phyloP scores from a whole-genome alignment of 2,113 vertebrate species.

The Microtus montanus region DNA sequence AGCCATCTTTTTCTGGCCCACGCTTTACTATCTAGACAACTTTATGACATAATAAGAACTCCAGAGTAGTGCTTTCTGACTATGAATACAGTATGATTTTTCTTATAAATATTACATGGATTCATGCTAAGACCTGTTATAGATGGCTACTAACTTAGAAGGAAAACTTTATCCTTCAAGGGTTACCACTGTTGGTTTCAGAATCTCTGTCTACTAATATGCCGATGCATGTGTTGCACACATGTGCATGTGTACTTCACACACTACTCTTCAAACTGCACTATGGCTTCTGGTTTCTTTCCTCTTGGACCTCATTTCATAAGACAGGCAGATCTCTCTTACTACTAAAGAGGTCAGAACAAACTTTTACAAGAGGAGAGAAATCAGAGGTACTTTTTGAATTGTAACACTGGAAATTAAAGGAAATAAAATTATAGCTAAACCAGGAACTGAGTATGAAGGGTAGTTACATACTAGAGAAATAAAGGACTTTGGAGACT shows the following conservation, averaged over 20 bases:
- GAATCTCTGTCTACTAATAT: background rate
- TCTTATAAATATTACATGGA: background rate
- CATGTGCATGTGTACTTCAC: background rate
- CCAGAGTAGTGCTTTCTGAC: background rate
- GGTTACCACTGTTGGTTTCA: background rate
- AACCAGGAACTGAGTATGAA: conserved; percentile 11
- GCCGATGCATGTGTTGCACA: background rate
- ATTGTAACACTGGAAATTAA: conserved; percentile 10
- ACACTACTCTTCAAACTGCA: background rate
- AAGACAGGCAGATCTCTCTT: background rate
- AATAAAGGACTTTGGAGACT: background rate
- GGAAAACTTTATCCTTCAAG: background rate
- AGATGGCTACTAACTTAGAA: background rate
- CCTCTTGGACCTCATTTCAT: conserved; percentile 2
- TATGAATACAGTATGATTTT: background rate
- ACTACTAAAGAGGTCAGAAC: background rate
- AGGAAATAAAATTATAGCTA: conserved; percentile 27
- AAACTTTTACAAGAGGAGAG: conserved; percentile 4
- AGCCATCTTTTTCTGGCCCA: background rate
- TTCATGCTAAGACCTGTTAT: background rate
- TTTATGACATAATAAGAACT: background rate
- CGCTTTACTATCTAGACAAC: background rate
- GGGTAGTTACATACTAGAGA: conserved; percentile 4
- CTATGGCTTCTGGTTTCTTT: background rate
- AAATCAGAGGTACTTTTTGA: background rate